These are phyloP conservation scores for Alethe diademata DNA, from an alignment of 2,113 vertebrate species.

Conservation along the genomic window DNA sequence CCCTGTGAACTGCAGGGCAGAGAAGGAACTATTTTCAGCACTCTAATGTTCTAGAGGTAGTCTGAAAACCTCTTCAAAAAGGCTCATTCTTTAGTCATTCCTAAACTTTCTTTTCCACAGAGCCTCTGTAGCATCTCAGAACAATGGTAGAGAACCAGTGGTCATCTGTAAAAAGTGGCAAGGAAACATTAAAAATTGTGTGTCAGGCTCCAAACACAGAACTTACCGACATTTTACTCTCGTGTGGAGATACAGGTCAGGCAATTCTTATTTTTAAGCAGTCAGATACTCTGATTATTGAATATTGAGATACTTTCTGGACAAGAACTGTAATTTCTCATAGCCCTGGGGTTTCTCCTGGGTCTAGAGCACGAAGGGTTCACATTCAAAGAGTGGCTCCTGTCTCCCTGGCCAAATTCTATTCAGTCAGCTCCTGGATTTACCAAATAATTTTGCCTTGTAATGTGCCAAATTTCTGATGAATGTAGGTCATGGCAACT, in stretches of 20 bases:
- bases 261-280: neutral
- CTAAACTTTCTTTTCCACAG: neutral
- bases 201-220: neutral
- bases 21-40: conserved; percentile 43
- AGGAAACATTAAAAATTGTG: neutral
- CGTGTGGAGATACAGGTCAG: neutral
- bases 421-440: neutral
- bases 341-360: neutral
- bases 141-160: neutral
- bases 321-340: neutral
- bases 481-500: neutral
- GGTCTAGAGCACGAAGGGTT: neutral
- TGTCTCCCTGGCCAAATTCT: neutral
- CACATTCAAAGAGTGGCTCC: neutral
- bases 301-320: neutral
- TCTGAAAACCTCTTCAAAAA: neutral
- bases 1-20: conserved; percentile 69
- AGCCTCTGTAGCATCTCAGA: neutral
- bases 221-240: neutral
- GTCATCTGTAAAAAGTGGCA: neutral
- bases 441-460: neutral
- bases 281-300: neutral
- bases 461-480: neutral
- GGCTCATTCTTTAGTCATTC: neutral
- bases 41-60: conserved; percentile 12